Percentiles rank a stretch among this genome's conserved stretches.
Evolutionary conservation across 2,888 invertebrate genomes (phyloP).

Genomic region (Boloria selene): DNA sequence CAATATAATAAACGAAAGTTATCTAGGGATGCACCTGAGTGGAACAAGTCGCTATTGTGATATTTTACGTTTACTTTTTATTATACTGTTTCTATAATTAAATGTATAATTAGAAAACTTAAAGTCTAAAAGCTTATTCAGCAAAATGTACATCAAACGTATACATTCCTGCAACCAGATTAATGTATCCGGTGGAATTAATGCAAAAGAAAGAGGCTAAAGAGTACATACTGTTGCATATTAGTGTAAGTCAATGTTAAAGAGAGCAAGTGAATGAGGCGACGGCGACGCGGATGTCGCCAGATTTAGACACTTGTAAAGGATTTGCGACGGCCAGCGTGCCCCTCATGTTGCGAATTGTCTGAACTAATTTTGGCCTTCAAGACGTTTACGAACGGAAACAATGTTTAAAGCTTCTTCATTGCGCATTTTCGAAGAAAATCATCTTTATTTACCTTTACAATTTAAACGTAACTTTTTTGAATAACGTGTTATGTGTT

Average conservation of each 20-base stretch:
- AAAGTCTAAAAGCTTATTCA: constrained; percentile 6
- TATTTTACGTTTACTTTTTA: no score
- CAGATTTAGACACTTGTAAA: constrained; percentile 58
- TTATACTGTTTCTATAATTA: not conserved
- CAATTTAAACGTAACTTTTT: no score
- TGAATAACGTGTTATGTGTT: no score
- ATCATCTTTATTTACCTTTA: not conserved
- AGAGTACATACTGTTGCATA: constrained; percentile 26
- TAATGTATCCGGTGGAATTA: constrained; percentile 40
- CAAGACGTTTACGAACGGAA: constrained; percentile 47
- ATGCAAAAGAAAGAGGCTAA: constrained; percentile 34
- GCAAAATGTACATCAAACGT: constrained; percentile 25
- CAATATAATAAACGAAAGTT: no score
- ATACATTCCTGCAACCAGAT: constrained; percentile 31
- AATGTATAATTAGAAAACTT: constrained; percentile 1
- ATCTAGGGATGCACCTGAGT: no score
- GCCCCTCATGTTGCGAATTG: constrained; percentile 60
- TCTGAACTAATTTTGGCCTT: constrained; percentile 61
- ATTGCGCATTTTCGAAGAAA: constrained; percentile 7
- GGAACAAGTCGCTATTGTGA: no score
- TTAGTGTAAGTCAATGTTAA: constrained; percentile 37
- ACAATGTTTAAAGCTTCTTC: constrained; percentile 32
- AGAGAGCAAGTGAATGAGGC: constrained; percentile 48
- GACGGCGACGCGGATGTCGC: constrained; percentile 64
- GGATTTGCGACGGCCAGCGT: constrained; percentile 45